Conservation (phyloP, 2,113 vertebrate species). For the Eurypyga helias region DNA sequence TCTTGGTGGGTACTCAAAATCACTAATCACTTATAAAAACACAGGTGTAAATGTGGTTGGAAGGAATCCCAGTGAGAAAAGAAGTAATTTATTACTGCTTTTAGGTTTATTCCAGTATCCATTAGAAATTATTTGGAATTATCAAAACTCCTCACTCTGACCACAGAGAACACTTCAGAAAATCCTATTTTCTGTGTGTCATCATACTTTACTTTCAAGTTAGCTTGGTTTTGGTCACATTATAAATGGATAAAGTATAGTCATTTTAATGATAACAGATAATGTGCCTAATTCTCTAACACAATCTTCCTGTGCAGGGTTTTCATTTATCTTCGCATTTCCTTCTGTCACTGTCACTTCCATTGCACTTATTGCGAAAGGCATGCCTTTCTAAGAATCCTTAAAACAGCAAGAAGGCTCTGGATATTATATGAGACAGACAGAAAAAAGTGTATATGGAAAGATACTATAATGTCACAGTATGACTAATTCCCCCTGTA, state of each 20-base stretch:
- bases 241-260: not conserved
- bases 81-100: not conserved
- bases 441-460: not conserved
- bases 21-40: not conserved
- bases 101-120: not conserved
- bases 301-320: not conserved
- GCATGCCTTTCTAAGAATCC: not conserved
- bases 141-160: not conserved
- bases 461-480: not conserved
- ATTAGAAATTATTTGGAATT: not conserved
- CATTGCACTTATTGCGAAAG: not conserved
- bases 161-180: not conserved
- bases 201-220: not conserved
- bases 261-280: slow-evolving; percentile 33
- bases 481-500: not conserved
- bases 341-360: not conserved
- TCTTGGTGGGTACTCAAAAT: not conserved
- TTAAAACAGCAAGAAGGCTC: not conserved
- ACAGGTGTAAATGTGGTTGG: not conserved
- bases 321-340: not conserved
- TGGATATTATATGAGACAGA: not conserved
- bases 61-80: not conserved
- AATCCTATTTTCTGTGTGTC: not conserved
- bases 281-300: not conserved
- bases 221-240: not conserved